Base-by-base conservation (phyloP, 1,140 invertebrate species). In the Melitaea cinxia region DNA sequence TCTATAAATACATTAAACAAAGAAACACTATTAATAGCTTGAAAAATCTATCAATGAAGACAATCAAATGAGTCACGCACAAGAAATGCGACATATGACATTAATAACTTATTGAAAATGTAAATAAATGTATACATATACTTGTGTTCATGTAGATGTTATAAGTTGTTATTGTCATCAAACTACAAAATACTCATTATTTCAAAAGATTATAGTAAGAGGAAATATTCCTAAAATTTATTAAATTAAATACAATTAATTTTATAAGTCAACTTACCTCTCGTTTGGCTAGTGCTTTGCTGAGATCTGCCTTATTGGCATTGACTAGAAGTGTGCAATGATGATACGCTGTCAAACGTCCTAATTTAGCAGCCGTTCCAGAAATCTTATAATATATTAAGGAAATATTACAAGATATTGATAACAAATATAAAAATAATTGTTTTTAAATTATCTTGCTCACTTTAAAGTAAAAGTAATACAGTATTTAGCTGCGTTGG, bases 241-340 rank as follows among this genome's bases (percentile, higher is more conserved):
- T 33, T 26, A 26, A 26, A 26, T 6, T 26, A 4, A 33, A 9
- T 33, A 33, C 12, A 28, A 3, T 33, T 23, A 37, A 5, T 37
- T 21, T 17, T 14, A 15, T 15, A 14, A 15, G 17, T 21, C n/a
- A 58, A 92, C 91, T 92, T 87, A 95, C 94, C 91, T 95, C 92
- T 80, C 93, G 92, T 83, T 94, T 95, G 49, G 93, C 92, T 33
- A 96, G 91, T 21, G 93, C 92, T 57, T 93, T 88, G 55, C 92
- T 93, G 70, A 98, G 91, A 78, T 94, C 92, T 49, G 93, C 79
- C 87, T 96, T 95, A 83, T 99, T 95, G 52, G 95, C 95, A 82
- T 96, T 94, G 35, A 98, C 95, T 73, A 99, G 91, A 53, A 99
- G 91, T 24, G 98, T 99, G 88, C 97, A 99, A 87, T 99, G 98